Evolutionary conservation across 2,797 vertebrate genomes (phyloP).

Genomic region (Xenopus petersii): DNA sequence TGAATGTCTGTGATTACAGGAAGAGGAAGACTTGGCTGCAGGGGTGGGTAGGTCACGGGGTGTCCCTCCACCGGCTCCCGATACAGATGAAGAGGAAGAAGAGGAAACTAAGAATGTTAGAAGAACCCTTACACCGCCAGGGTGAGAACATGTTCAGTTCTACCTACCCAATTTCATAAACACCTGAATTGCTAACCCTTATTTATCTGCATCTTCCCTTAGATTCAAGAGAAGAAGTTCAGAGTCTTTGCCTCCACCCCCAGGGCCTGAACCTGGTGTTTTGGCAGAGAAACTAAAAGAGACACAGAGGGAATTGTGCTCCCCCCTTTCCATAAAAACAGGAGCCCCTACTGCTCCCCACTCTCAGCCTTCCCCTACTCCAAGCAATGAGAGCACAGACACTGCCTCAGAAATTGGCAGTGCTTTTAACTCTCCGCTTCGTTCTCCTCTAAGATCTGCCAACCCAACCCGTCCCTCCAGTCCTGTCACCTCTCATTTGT

Average conservation of each 20-base stretch:
- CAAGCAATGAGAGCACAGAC: constrained; percentile 98
- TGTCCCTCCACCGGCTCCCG: constrained; percentile 75
- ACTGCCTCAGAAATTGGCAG: constrained; percentile 97
- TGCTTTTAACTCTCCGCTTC: constrained; percentile 94
- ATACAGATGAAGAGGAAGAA: constrained; percentile 91
- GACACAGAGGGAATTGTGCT: constrained; percentile 85
- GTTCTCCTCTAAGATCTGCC: constrained; percentile 92
- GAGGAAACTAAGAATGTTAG: constrained; percentile 53
- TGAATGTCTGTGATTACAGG: constrained; percentile 63
- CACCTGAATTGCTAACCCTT: not conserved
- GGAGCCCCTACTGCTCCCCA: constrained; percentile 80
- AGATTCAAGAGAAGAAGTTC: constrained; percentile 37
- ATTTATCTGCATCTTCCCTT: not conserved
- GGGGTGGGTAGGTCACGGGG: constrained; percentile 81
- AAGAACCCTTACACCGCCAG: not conserved
- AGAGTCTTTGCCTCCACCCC: constrained; percentile 26
- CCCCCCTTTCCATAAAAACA: constrained; percentile 88
- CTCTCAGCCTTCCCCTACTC: constrained; percentile 92
- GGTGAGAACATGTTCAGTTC: not conserved
- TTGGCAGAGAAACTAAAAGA: constrained; percentile 94
- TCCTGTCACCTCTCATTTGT: constrained; percentile 92
- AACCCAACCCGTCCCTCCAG: constrained; percentile 92
- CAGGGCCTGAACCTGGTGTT: constrained; percentile 78
- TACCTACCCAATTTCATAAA: no score
- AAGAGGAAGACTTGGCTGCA: constrained; percentile 93